A percentile compares a stretch with the other conserved stretches of the same genome.
These are phyloP conservation scores for Heliangelus exortis DNA, from an alignment of 2,797 vertebrate genomes.

Conservation along the genomic window DNA sequence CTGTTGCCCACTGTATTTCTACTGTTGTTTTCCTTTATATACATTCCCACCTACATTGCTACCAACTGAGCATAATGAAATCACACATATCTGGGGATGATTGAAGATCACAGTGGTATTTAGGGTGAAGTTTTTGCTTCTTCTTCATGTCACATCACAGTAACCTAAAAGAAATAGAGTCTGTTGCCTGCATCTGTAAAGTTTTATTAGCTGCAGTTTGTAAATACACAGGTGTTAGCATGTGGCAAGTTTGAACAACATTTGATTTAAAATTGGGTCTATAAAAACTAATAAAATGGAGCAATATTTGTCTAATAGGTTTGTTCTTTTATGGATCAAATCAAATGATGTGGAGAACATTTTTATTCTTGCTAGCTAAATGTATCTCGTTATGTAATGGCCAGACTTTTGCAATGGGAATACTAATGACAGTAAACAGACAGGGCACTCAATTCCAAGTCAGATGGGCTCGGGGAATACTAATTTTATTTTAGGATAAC, in stretches of 20 bases:
- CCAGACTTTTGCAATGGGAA: background rate
- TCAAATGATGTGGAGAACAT: background rate
- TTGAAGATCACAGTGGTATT: background rate
- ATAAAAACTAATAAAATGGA: background rate
- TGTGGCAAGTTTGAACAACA: background rate
- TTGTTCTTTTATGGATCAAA: constrained; percentile 3
- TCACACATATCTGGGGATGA: rapidly evolving
- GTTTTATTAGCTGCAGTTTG: background rate
- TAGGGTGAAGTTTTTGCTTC: background rate
- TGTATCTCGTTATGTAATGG: background rate
- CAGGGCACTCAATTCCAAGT: constrained; percentile 19
- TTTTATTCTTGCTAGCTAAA: background rate
- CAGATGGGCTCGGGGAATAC: constrained; percentile 10
- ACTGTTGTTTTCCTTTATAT: background rate
- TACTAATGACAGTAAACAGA: constrained; percentile 19
- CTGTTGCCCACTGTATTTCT: background rate
- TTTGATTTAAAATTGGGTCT: constrained; percentile 32
- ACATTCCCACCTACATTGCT: background rate
- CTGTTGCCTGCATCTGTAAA: background rate
- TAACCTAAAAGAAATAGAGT: background rate
- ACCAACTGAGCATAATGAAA: background rate
- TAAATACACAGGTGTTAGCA: background rate
- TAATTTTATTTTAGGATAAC: constrained; percentile 63
- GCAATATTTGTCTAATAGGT: background rate
- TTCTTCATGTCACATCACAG: background rate